phyloP scores from a whole-genome alignment of 2,888 invertebrate genomes.

The Eulithis testata region DNA sequence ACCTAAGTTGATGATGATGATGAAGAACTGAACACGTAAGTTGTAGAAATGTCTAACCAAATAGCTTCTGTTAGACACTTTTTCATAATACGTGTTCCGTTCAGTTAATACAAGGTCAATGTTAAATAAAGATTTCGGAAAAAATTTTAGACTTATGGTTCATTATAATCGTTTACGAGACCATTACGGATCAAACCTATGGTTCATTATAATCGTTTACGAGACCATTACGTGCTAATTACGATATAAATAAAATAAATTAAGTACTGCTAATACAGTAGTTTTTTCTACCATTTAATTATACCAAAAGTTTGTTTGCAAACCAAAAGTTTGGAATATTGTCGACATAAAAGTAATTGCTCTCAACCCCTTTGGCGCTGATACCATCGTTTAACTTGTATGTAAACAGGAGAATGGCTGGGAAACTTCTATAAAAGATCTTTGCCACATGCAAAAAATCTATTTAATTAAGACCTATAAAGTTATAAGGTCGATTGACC shows the following conservation, averaged over 20 bases:
- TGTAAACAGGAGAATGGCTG: slow-evolving; percentile 4
- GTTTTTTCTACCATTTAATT: slow-evolving; percentile 10
- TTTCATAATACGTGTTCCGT: too few relatives aligned
- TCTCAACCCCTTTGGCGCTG: slow-evolving; percentile 16
- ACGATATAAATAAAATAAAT: slow-evolving; percentile 24
- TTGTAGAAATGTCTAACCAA: too few relatives aligned
- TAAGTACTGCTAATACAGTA: slow-evolving; percentile 2
- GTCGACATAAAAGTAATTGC: slow-evolving; percentile 25
- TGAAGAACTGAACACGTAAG: too few relatives aligned
- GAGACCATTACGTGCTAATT: slow-evolving; percentile 17
- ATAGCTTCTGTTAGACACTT: too few relatives aligned
- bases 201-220: slow-evolving; percentile 15
- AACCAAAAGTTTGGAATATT: slow-evolving; percentile 18
- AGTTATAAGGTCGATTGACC: too few relatives aligned
- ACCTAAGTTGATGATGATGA: too few relatives aligned
- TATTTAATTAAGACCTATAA: too few relatives aligned
- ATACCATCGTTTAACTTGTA: slow-evolving; percentile 14
- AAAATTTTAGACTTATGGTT: too few relatives aligned
- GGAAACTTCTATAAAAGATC: neutral
- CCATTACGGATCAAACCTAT: too few relatives aligned
- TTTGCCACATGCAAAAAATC: neutral
- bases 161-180: too few relatives aligned
- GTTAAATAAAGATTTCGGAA: too few relatives aligned
- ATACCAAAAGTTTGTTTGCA: slow-evolving; percentile 21
- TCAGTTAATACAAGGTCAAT: too few relatives aligned